phyloP scores from a whole-genome alignment of 2,797 vertebrate genomes.

The Takifugu ocellatus region DNA sequence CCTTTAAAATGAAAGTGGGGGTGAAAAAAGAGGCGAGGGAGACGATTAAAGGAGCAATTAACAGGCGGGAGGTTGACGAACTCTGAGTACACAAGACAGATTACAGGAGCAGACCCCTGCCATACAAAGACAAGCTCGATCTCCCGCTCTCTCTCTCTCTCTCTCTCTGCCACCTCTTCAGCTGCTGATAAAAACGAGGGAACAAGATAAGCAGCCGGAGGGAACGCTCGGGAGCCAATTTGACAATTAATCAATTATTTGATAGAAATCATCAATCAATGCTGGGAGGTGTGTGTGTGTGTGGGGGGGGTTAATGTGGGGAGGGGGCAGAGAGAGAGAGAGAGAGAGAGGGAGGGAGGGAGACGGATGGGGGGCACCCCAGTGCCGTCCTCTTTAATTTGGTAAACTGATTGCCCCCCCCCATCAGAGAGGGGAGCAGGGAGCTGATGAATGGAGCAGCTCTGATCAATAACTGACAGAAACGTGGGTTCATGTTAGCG shows the following conservation, averaged over 20 bases:
- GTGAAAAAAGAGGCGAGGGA: conserved; percentile 19
- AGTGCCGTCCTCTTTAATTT: conserved; percentile 55
- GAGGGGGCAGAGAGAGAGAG: neutral
- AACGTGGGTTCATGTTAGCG: no score
- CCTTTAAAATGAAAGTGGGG: conserved; percentile 13
- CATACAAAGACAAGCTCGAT: conserved; percentile 42
- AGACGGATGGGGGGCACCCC: neutral
- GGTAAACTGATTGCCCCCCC: conserved; percentile 48
- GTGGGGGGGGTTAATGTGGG: conserved; percentile 54
- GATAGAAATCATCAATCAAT: conserved; percentile 84
- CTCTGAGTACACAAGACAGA: conserved; percentile 71
- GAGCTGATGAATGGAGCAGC: conserved; percentile 1
- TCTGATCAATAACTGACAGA: neutral
- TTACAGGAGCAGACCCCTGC: conserved; percentile 49
- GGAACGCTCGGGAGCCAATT: conserved; percentile 65
- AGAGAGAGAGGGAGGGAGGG: conserved; percentile 3
- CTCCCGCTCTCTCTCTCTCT: conserved; percentile 23
- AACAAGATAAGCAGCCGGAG: conserved; percentile 72
- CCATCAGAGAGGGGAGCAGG: neutral
- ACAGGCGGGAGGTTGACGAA: conserved; percentile 61
- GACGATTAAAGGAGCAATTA: conserved; percentile 68
- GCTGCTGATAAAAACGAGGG: conserved; percentile 70
- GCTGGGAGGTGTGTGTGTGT: conserved; percentile 26
- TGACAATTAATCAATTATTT: conserved; percentile 84
- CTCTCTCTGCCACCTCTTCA: conserved; percentile 53